Evolutionary conservation across 2,888 invertebrate species (phyloP).

Genomic region (Drosophila picticornis): DNA sequence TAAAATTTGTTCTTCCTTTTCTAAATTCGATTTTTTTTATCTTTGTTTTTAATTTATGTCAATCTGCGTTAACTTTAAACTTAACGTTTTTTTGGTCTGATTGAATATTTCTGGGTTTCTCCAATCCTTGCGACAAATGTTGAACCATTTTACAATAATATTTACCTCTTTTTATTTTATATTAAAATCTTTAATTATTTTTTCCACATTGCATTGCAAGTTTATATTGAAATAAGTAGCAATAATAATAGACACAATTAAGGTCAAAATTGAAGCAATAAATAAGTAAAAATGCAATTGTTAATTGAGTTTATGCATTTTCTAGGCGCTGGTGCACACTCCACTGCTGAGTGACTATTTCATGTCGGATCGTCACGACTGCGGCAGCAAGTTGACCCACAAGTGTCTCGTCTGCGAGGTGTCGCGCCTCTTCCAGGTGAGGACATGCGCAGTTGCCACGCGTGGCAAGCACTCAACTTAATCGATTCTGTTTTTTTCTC

Average conservation of each 20-base stretch:
- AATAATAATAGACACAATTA: neutral
- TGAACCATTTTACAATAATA: neutral
- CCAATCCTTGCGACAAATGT: neutral
- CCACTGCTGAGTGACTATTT: conserved; percentile 98
- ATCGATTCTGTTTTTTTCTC: conserved; percentile 2
- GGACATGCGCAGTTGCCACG: conserved; percentile 14
- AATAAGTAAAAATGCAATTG: neutral
- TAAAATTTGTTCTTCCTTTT: too few species aligned
- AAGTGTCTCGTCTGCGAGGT: conserved; percentile 98
- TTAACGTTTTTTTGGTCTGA: too few species aligned
- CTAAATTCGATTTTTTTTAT: too few species aligned
- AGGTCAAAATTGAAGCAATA: neutral
- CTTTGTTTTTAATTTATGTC: neutral
- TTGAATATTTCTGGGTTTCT: neutral
- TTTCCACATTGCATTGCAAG: neutral
- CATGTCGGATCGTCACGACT: conserved; percentile 96
- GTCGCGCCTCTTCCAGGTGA: conserved; percentile 97
- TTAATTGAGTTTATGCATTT: neutral
- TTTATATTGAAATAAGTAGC: neutral
- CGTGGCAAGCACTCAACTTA: neutral
- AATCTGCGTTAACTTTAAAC: too few species aligned
- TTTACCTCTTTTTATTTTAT: too few species aligned
- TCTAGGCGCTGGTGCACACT: conserved; percentile 95
- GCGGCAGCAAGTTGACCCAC: conserved; percentile 88
- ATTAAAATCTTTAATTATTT: neutral